Base-by-base conservation (phyloP, 2,797 vertebrate genomes). In the Epinephelus malabaricus region DNA sequence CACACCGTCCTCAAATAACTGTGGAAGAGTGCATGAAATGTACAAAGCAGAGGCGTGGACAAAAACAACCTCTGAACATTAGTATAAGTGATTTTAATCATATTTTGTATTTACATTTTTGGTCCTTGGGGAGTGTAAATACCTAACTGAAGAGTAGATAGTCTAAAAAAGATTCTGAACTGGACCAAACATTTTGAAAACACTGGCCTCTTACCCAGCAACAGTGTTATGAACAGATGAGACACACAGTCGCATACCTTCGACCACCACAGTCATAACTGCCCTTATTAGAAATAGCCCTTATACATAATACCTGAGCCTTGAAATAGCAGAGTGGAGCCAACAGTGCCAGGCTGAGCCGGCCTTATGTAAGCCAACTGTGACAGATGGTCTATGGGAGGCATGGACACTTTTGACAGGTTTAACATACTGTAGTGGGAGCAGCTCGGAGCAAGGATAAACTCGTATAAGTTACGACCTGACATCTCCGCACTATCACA, bases 261-360 rank as follows among this genome's bases (percentile, higher is more conserved):
- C 25, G 50, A 43, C 76, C 51, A n/a, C 75, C 76, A n/a, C 63
- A 47, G 47, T 78, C 81, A 73, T 59, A 61, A 40, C 61, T 40
- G 64, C 59, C 75, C 43, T n/a, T 10, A 64, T 81, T 85, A 71
- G 79, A 87, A 85, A 82, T 65, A 82, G 79, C 27, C n/a, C 74
- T 17, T 60, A 78, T 55, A 77, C 63, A 23, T 84, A 81, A 86
- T 47, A 79, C 78, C 82, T 60, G 65, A 19, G 34, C 23, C 77
- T 77, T 76, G 77, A 82, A 88, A 90, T 85, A 90, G 78, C 81
- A 8, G 60, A 9, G 38, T 17, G 40, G 54, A 65, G 63, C 50
- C 68, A 49, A 9, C 25, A 7, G 71, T 71, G 79, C 64, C 84
- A 59, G 78, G n/a, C 73, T 40, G 78, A 72, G 60, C 6, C 9